Evolutionary conservation across 2,888 invertebrate species (phyloP).

Genomic region (Serrognathus titanus): DNA sequence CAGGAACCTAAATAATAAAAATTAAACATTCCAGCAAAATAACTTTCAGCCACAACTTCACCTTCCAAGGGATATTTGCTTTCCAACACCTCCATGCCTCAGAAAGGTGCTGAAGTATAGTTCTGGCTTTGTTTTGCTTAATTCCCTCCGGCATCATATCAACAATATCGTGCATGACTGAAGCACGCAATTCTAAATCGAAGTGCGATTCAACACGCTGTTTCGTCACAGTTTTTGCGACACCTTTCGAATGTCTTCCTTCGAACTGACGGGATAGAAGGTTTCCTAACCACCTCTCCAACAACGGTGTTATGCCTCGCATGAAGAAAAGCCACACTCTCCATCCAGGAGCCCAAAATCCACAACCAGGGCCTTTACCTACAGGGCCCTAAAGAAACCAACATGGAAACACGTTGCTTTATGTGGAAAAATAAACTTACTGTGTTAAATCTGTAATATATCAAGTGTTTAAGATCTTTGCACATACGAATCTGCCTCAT

Average conservation of each 20-base stretch:
- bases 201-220: constrained; percentile 99
- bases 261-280: constrained; percentile 97
- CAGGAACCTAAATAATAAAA: constrained; percentile 69
- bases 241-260: constrained; percentile 98
- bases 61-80: constrained; percentile 99
- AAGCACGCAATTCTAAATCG: constrained; percentile 95
- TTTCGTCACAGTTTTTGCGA: constrained; percentile 99
- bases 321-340: constrained; percentile 99
- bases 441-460: constrained; percentile 98
- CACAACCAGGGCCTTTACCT: constrained; percentile 97
- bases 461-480: constrained; percentile 98
- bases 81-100: constrained; percentile 99
- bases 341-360: constrained; percentile 99
- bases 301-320: constrained; percentile 95
- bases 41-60: constrained; percentile 34
- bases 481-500: constrained; percentile 99
- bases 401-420: background rate
- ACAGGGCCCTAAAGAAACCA: constrained; percentile 76
- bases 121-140: constrained; percentile 98
- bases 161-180: constrained; percentile 97
- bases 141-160: constrained; percentile 99
- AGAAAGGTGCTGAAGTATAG: constrained; percentile 96
- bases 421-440: constrained; percentile 54
- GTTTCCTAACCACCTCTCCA: constrained; percentile 99
- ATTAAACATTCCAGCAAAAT: background rate